Base-by-base conservation (phyloP, 2,113 vertebrate genomes). In the Saguinus imperator region DNA sequence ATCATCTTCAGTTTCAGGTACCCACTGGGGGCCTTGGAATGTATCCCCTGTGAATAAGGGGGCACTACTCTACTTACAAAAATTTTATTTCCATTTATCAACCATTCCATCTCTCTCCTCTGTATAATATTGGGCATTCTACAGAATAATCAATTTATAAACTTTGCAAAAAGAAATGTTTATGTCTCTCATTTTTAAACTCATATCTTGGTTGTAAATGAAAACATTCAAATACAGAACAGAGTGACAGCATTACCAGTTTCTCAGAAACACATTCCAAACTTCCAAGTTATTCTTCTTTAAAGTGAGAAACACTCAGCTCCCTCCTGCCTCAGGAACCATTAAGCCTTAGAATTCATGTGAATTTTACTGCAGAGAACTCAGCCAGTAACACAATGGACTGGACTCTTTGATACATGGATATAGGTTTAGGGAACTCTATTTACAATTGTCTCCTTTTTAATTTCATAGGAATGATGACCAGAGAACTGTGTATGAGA, bases 201-300 rank as follows among this genome's bases (percentile, higher is more conserved):
- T 91, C 40, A 73, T 79, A 90, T 73, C 17, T 68, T 66, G 6
- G 29, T 45, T 76, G 40, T 43, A 89, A 83, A 75, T 61, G 21
- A 73, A 89, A 27, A 92, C 5, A 43, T 77, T 79, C 20, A 89
- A 35, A 58, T 7, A 14, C 43, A 82, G 13, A 68, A 85, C 18
- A 14, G 12, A 48, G 5, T 11, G 87, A 72, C 4, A 55, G 55
- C 7, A 1, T 55, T 77, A 21, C 58, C 1, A 21, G 3, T 77
- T 68, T 94, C 43, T 93, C 48, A 88, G 43, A 23, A 88, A 91
- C 55, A 2, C 68, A 64, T 94, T 13, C 9, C 57, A 75, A 52
- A 91, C 87, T 52, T 92, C 20, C 29, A 96, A 76, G 8, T 35
- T 68, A 94, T 91, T 73, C 43, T 35, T 79, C 55, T 32, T 85